Base-by-base conservation (phyloP, 2,888 invertebrate species). In the Lasioglossum villosulum region DNA sequence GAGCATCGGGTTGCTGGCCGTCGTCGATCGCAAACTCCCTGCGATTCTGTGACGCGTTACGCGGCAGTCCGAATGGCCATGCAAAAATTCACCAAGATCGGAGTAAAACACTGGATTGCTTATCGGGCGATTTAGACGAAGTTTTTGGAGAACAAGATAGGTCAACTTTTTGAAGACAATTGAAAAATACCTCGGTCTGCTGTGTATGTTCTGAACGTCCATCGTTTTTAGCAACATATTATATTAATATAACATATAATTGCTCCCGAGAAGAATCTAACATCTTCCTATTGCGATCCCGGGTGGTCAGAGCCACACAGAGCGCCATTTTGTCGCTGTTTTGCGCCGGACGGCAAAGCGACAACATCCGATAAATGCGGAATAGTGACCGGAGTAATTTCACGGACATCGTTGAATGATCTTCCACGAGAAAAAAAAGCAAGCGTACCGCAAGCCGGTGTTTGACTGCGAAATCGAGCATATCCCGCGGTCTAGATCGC, bases 271-370 rank as follows among this genome's bases (percentile, higher is more conserved):
- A 30, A 16, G 5, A 34, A 5, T 30, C 27, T 19, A 63, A 16
- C 8, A 1, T 2, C 19, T 63, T 8, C 19, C 1, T 63, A 0
- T 5, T 30, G 63, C 30, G 1, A 19, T 63, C 3, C 63, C 30
- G 63, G 63, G 63, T 63, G 63, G 30, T 34, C 63, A 56, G n/a
- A 12, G 1, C 56, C n/a, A 3, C 56, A n/a, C n/a, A n/a, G 56
- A 56, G 30, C 63, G 63, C 63, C 63, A 63, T 63, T 63, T 63
- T 63, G 63, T 63, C 63, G 63, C 63, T 6, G 63, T 63, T 63
- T 34, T 63, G 34, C 19, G 34, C 8, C 8, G 63, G 0, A 16
- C 30, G 8, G 63, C 6, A 19, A 63, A 34, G 30, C 63, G 27
- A 30, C 63, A 34, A 63, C 63, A 34, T 30, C 30, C 19, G 30